Conservation (phyloP, 2,888 invertebrate species). For the Machimus atricapillus region DNA sequence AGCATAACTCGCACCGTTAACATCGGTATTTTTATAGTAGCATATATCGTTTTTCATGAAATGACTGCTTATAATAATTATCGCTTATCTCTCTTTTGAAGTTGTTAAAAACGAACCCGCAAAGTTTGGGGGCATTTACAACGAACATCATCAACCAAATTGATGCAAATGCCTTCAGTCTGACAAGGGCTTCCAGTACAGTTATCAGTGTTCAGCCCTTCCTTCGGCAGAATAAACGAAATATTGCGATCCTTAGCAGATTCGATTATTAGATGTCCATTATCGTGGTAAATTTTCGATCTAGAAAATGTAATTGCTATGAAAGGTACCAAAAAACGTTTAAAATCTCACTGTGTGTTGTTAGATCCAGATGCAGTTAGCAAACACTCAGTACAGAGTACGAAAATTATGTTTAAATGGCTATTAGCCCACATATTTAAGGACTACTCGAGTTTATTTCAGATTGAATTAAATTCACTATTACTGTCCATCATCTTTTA, state of each 20-base stretch:
- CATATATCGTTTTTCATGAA: too few species aligned
- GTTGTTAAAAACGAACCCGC: too few species aligned
- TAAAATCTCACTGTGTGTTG: not conserved
- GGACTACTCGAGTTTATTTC: not conserved
- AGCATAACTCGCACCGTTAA: too few species aligned
- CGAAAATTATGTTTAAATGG: not conserved
- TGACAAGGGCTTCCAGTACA: too few species aligned
- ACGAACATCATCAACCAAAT: too few species aligned
- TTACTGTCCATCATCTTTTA: not conserved
- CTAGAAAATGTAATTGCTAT: not conserved
- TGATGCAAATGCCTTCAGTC: too few species aligned
- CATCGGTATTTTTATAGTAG: too few species aligned
- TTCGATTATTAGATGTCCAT: constrained; percentile 81
- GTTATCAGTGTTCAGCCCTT: constrained; percentile 46
- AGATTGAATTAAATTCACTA: not conserved
- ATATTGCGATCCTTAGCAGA: constrained; percentile 81
- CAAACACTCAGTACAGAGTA: not conserved
- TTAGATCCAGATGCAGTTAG: not conserved
- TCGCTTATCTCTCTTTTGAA: too few species aligned
- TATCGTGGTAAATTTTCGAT: constrained; percentile 61
- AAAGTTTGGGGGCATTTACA: too few species aligned
- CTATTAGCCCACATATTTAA: not conserved
- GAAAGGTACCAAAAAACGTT: not conserved
- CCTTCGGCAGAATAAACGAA: constrained; percentile 71
- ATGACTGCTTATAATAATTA: too few species aligned